Conservation (phyloP, 2,797 vertebrate genomes). For the Pagetopsis macropterus region DNA sequence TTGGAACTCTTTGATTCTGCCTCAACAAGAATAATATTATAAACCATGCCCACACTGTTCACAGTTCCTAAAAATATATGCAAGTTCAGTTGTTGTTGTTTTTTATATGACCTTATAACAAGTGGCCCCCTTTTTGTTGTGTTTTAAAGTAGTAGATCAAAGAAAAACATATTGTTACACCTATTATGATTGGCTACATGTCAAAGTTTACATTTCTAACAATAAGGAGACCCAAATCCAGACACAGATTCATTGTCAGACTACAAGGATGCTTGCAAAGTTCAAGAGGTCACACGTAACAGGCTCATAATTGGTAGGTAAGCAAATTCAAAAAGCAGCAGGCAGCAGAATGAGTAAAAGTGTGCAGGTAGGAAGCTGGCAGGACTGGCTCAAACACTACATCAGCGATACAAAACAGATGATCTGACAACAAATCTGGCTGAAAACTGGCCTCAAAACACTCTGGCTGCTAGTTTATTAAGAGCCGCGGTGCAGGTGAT, state of each 20-base stretch:
- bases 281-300: conserved; percentile 17
- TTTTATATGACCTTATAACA: no score
- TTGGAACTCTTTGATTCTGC: no score
- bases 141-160: neutral
- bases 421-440: neutral
- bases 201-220: neutral
- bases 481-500: neutral
- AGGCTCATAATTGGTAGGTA: conserved; percentile 11
- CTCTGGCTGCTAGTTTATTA: neutral
- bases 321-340: conserved; percentile 21
- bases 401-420: neutral
- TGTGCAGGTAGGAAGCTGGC: neutral
- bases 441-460: neutral
- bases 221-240: neutral
- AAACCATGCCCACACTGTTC: no score
- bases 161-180: neutral
- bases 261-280: neutral
- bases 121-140: no score
- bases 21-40: no score
- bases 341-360: neutral
- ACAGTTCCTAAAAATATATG: no score
- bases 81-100: no score
- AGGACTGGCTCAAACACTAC: neutral
- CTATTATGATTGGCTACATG: neutral
- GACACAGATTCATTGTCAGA: neutral